These are phyloP conservation scores for Hyles vespertilio DNA, from an alignment of 1,140 invertebrate genomes.

Conservation along the genomic window DNA sequence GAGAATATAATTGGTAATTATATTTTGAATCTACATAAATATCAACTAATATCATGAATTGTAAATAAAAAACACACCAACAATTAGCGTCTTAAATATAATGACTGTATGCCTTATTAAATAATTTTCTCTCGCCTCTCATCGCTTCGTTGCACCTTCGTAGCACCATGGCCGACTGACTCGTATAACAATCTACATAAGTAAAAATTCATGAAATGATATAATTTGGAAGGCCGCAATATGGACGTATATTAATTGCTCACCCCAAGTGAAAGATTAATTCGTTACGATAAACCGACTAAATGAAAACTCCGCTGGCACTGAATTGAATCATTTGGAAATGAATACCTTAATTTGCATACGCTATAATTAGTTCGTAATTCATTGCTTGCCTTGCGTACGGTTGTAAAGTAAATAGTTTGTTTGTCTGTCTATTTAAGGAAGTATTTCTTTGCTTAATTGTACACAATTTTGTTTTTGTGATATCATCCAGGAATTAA, in stretches of 20 bases:
- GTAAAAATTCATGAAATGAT: no score
- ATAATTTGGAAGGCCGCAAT: background rate
- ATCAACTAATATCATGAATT: background rate
- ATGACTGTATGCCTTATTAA: no score
- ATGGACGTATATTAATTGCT: conserved; percentile 22
- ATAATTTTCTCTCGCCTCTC: no score
- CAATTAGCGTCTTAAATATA: background rate
- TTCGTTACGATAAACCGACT: conserved; percentile 38
- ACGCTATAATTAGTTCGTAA: conserved; percentile 53
- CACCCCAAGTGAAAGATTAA: conserved; percentile 37
- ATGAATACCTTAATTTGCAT: conserved; percentile 56
- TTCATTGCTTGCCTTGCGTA: conserved; percentile 24
- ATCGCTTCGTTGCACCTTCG: no score
- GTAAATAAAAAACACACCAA: background rate
- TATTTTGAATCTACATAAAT: no score
- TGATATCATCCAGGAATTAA: no score
- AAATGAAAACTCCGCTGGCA: conserved; percentile 46
- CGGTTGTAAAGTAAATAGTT: background rate
- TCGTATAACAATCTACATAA: no score
- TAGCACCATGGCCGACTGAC: no score
- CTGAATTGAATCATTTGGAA: conserved; percentile 55
- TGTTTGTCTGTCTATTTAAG: no score
- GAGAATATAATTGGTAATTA: no score
- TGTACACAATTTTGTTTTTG: no score
- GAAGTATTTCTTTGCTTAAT: no score